Evolutionary conservation across 1,140 invertebrate genomes (phyloP), one percentile per base, ranked within the genome.

Genomic region (Leguminivora glycinivorella): DNA sequence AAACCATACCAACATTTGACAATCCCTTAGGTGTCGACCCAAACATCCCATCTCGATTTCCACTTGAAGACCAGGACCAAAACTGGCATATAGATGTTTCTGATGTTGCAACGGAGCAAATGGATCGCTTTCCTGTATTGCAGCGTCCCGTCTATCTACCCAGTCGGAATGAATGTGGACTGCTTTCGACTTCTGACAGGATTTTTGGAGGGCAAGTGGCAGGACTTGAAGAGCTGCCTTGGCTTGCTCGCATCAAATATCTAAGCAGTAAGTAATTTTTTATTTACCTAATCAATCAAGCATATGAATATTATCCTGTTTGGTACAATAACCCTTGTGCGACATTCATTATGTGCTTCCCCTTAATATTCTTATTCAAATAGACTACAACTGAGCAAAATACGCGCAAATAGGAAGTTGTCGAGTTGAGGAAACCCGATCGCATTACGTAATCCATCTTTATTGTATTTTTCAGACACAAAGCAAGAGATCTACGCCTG

Each of bases 241-340:
- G 95, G 95, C 92, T 95, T 87, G 93, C 89, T 0, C 81, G 94
- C 0, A 76, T 95, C 34, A 77, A 74, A 68, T 73, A 74, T 47
- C 60, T 60, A 7, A 12, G 10, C 22, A 58, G 67, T 72, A 43
- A 68, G 71, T 63, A 0, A 17, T 38, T 14, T 38, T 6, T 1
- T 10, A 38, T 38, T 38, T 38, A 10, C 26, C 10, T 38, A 9
- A 38, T 38, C 10, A 38, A 38, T 6, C 14, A 43, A n/a, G 3
- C 14, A n/a, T 43, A 43, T 43, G 14, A 43, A 4, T 1, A 43
- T 43, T 9, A 6, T n/a, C 40, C n/a, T 43, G 2, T n/a, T 17
- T 43, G 1, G 40, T 43, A 2, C 40, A 43, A 17, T 3, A 38
- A 38, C 34, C 34, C 34, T 38, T 3, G 34, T 3, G 0, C 6